Conservation (phyloP, 2,888 invertebrate species). For the Halictus ligatus region DNA sequence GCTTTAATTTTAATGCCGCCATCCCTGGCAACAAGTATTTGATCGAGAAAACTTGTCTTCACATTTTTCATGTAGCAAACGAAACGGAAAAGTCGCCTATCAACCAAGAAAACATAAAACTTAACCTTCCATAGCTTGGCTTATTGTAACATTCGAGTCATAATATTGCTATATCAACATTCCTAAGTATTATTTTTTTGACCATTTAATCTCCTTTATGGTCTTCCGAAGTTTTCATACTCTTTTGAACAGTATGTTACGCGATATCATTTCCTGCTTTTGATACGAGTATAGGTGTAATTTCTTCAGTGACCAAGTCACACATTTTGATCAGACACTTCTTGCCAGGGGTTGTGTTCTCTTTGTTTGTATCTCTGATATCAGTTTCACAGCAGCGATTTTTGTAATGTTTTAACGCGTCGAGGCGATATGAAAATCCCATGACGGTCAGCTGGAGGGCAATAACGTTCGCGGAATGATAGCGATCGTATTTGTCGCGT, state of each 20-base stretch:
- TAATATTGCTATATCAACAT: not conserved
- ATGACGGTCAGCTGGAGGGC: not conserved
- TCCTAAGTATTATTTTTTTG: not conserved
- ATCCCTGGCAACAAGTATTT: not conserved
- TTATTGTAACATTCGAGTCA: not conserved
- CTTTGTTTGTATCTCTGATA: not conserved
- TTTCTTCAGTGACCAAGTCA: not conserved
- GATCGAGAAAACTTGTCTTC: not conserved
- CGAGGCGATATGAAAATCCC: not conserved
- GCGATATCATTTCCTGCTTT: no score
- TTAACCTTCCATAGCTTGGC: not conserved
- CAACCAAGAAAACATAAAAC: not conserved
- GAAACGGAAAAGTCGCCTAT: not conserved
- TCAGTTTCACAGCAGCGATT: constrained; percentile 5
- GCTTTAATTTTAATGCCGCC: not conserved
- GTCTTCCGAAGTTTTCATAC: not conserved
- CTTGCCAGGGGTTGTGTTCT: not conserved
- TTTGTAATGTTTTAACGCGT: not conserved
- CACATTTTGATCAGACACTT: not conserved
- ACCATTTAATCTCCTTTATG: not conserved
- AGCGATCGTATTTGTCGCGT: not conserved
- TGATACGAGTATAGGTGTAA: not conserved
- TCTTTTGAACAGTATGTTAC: not conserved
- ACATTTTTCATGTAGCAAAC: not conserved
- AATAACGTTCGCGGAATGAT: not conserved